These are phyloP conservation scores for Pithys albifrons DNA, from an alignment of 2,113 vertebrate genomes.

Conservation along the genomic window DNA sequence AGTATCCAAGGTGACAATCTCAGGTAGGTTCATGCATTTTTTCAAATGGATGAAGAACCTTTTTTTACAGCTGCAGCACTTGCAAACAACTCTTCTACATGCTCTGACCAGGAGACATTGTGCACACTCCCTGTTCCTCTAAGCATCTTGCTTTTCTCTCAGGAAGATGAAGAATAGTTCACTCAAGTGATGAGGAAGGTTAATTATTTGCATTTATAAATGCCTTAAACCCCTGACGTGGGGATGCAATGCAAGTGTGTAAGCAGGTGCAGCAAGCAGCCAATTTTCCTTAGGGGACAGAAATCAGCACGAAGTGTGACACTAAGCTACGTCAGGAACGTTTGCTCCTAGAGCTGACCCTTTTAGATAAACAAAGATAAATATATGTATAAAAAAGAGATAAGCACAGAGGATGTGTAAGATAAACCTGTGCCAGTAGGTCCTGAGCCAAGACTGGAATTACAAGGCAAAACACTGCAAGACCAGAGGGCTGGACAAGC, in stretches of 20 bases:
- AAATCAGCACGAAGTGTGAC: neutral
- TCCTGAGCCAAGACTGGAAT: neutral
- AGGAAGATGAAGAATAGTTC: neutral
- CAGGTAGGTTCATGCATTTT: neutral
- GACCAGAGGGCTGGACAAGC: neutral
- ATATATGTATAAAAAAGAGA: neutral
- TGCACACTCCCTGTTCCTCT: accelerated
- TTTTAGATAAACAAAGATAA: neutral
- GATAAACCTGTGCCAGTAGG: neutral
- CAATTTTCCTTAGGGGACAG: neutral
- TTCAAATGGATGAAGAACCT: neutral
- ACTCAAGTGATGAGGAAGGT: neutral
- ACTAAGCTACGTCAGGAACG: neutral
- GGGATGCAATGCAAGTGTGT: neutral
- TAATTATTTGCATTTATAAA: neutral
- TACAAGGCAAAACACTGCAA: neutral
- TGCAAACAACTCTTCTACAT: neutral
- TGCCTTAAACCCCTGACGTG: neutral
- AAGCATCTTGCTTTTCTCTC: neutral
- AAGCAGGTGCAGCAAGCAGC: neutral
- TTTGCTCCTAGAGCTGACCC: neutral
- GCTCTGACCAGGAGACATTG: neutral
- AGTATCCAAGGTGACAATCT: neutral
- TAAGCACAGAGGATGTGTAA: neutral
- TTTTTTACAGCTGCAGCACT: neutral